Evolutionary conservation across 2,797 vertebrate species (phyloP).

Genomic region (Anomalospiza imberbis): DNA sequence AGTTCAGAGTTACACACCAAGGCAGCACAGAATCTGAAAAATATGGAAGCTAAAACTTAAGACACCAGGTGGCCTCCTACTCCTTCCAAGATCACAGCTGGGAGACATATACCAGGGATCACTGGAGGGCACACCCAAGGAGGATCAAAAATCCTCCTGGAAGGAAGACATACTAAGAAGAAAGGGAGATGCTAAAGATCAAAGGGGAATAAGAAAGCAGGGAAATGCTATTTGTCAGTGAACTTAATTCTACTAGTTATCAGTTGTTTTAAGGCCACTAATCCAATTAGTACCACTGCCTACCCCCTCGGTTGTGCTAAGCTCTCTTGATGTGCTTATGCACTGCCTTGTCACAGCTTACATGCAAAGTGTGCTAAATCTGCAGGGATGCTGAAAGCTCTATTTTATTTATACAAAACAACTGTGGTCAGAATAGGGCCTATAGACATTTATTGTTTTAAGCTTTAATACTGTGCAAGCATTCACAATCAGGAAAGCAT

Average conservation of each 20-base stretch:
- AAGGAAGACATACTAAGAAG: not conserved
- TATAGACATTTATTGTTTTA: not conserved
- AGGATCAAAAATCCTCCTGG: not conserved
- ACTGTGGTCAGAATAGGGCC: not conserved
- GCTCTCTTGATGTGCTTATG: not conserved
- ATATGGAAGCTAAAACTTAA: not conserved
- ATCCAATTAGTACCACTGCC: not conserved
- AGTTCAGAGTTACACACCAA: not conserved
- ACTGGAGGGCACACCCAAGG: not conserved
- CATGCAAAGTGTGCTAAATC: not conserved
- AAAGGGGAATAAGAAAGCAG: not conserved
- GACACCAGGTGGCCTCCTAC: not conserved
- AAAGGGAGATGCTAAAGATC: not conserved
- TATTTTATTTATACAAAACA: not conserved
- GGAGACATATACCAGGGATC: not conserved
- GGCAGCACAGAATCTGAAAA: not conserved
- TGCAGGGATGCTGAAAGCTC: not conserved
- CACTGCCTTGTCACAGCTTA: not conserved
- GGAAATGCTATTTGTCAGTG: not conserved
- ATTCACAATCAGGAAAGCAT: not conserved
- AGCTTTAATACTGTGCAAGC: not conserved
- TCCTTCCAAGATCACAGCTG: not conserved
- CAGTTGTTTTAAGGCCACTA: not conserved
- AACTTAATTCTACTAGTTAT: not conserved
- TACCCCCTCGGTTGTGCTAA: not conserved